Base-by-base conservation (phyloP, 2,113 vertebrate species). In the Platysteira castanea region DNA sequence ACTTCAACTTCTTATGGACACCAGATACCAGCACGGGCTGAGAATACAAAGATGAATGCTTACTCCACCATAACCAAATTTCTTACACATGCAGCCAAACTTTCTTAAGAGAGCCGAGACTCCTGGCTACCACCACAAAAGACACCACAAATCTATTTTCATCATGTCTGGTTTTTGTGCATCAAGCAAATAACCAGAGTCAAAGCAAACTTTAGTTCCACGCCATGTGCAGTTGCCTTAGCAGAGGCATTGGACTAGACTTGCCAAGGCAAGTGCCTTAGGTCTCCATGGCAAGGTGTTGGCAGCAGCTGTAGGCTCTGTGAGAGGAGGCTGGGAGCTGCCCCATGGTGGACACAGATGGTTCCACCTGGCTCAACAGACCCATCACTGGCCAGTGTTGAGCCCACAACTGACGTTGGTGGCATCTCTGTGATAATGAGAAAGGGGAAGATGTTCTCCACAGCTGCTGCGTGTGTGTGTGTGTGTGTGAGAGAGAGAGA, bases 1-100 rank as follows among this genome's bases (percentile, higher is more conserved):
- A 86, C 82, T 99, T 99, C 89, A 99, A 98, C 75, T 98, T 99
- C 97, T 98, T 99, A 97, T 99, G 99, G 82, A 99, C 99, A 87
- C 99, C 99, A 81, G 99, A 99, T 96, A 99, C 99, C 97, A 99
- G 98, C 95, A 99, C 99, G 89, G 99, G 99, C 99, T 99, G 95
- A 88, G 96, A 90, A 97, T 97, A 97, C 71, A 98, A 96, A 97
- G 91, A 93, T 84, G 90, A 83, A 94, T 93, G 93, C 90, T 97
- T 94, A 96, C 96, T 97, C 57, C 94, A 97, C 44, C 74, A 73
- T 87, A 90, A 96, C 91, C 80, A 92, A 83, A 81, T 86, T 82
- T 95, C 73, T 95, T 69, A 97, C 53, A 93, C 41, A 96, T 76
- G 61, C 83, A 95, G 84, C 93, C 87, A 95, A 71, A 95, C 52